Conservation (phyloP, 2,113 vertebrate genomes). For the Oceanodroma tethys region DNA sequence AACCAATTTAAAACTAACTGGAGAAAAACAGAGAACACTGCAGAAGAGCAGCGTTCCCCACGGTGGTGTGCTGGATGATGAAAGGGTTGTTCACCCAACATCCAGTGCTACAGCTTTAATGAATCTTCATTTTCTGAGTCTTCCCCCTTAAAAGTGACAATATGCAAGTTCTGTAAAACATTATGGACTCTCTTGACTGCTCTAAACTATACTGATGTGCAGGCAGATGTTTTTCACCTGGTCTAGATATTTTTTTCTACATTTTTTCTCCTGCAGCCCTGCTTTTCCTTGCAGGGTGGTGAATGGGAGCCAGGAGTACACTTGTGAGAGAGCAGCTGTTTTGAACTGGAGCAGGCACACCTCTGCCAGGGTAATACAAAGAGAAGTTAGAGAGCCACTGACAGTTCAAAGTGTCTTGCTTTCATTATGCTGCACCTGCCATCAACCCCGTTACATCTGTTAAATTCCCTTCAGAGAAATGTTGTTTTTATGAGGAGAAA, state of each 20-base stretch:
- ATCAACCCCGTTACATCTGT: constrained; percentile 61
- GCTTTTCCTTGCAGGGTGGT: constrained; percentile 12
- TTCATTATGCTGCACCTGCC: constrained; percentile 71
- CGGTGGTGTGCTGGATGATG: neutral
- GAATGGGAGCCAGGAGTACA: constrained; percentile 63
- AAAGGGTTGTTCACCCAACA: neutral
- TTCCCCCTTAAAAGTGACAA: constrained; percentile 16
- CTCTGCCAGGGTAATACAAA: constrained; percentile 63
- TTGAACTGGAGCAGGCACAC: constrained; percentile 61
- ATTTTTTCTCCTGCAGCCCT: neutral
- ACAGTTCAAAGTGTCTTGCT: constrained; percentile 70
- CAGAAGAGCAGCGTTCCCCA: constrained; percentile 1
- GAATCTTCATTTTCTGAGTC: constrained; percentile 55
- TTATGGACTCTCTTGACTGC: constrained; percentile 15
- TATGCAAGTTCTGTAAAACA: constrained; percentile 28
- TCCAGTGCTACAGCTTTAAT: neutral
- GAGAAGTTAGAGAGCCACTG: constrained; percentile 60
- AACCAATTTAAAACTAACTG: constrained; percentile 42
- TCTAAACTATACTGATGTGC: neutral
- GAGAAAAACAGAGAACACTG: neutral
- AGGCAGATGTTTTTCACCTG: constrained; percentile 46
- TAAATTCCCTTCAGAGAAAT: constrained; percentile 67
- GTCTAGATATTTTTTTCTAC: neutral
- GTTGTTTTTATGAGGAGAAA: constrained; percentile 65
- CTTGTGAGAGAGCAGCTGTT: constrained; percentile 68